A percentile compares a stretch with the other conserved stretches of the same genome.
These are phyloP conservation scores for Elephantulus edwardii DNA, from an alignment of 2,113 vertebrate species.

Conservation along the genomic window DNA sequence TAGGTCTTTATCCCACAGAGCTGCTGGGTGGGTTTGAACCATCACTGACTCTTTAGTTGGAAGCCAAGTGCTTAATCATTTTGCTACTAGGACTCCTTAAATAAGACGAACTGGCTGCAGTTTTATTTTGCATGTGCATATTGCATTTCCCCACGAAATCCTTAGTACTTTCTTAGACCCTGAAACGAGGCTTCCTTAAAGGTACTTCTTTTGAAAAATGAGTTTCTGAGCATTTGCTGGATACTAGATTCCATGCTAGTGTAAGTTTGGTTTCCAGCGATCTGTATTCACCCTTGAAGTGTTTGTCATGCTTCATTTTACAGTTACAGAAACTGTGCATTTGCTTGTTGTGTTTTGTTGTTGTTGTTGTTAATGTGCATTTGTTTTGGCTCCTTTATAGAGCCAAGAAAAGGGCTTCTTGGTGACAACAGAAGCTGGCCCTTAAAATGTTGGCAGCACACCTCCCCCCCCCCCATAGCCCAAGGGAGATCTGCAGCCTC, in stretches of 20 bases:
- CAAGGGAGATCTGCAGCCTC: neutral
- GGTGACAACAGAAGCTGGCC: neutral
- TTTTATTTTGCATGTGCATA: neutral
- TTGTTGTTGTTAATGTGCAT: too few relatives aligned
- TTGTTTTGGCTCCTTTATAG: neutral
- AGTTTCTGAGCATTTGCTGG: neutral
- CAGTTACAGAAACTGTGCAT: neutral
- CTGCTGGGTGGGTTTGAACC: neutral
- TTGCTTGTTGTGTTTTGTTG: too few relatives aligned
- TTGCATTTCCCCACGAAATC: neutral
- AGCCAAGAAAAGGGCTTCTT: neutral
- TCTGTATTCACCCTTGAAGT: neutral
- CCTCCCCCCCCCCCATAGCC: too few relatives aligned
- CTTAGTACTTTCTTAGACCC: neutral
- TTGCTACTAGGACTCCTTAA: neutral
- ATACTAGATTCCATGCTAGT: neutral
- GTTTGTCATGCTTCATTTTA: fast-evolving
- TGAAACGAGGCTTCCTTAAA: neutral
- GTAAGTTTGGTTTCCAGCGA: neutral
- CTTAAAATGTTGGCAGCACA: neutral
- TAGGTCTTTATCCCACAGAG: neutral
- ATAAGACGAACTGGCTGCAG: neutral
- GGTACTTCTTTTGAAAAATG: neutral
- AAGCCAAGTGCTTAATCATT: neutral
- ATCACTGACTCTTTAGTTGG: neutral